Percentiles rank a stretch among this genome's conserved stretches.
phyloP scores from a whole-genome alignment of 2,888 invertebrate genomes.

The Drosophila borealis region DNA sequence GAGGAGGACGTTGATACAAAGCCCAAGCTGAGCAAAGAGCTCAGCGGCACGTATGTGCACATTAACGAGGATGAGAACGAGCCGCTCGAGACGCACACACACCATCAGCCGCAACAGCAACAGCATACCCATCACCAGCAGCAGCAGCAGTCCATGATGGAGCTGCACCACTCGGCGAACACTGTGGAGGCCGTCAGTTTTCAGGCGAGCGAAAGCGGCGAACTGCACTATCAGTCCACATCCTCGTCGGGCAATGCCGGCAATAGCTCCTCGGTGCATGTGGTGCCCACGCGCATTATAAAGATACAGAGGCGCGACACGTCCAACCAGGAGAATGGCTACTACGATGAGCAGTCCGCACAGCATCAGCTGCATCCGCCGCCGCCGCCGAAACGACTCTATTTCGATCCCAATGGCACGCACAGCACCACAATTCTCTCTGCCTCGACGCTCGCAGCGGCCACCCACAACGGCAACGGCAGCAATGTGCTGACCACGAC shows the following conservation, averaged over 20 bases:
- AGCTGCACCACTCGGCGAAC: slow-evolving; percentile 56
- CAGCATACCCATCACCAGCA: slow-evolving; percentile 66
- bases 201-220: slow-evolving; percentile 81
- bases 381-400: slow-evolving; percentile 72
- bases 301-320: slow-evolving; percentile 83
- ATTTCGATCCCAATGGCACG: slow-evolving; percentile 71
- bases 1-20: slow-evolving; percentile 75
- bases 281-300: slow-evolving; percentile 79
- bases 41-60: slow-evolving; percentile 71
- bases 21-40: slow-evolving; percentile 78
- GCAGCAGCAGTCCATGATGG: slow-evolving; percentile 64
- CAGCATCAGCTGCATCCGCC: slow-evolving; percentile 66
- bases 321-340: slow-evolving; percentile 69
- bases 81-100: slow-evolving; percentile 55
- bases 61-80: slow-evolving; percentile 63
- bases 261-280: slow-evolving; percentile 49
- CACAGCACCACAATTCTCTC: slow-evolving; percentile 74
- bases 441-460: slow-evolving; percentile 60
- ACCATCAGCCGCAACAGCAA: slow-evolving; percentile 38
- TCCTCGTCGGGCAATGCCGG: slow-evolving; percentile 25
- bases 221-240: slow-evolving; percentile 75
- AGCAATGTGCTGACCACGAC: slow-evolving; percentile 51
- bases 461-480: slow-evolving; percentile 51
- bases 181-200: slow-evolving; percentile 78
- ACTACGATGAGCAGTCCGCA: slow-evolving; percentile 74